These are phyloP conservation scores for Palaemon carinicauda DNA, from an alignment of 1,140 invertebrate species.

Conservation along the genomic window DNA sequence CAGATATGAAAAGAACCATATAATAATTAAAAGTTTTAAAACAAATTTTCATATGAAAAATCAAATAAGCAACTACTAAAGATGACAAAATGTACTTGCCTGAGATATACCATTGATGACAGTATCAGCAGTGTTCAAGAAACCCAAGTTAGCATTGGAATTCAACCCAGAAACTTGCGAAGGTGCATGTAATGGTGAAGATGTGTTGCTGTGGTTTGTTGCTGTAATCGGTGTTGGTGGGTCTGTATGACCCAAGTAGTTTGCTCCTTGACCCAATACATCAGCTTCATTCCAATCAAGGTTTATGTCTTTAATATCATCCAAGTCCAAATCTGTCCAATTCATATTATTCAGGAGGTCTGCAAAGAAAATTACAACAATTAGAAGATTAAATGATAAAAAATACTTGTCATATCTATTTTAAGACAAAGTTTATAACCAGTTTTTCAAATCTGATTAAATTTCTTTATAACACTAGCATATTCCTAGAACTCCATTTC, in stretches of 20 bases:
- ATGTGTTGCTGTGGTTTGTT: neutral
- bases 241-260: neutral
- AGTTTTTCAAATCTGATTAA: too few relatives aligned
- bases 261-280: neutral
- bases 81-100: too few relatives aligned
- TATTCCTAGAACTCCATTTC: neutral
- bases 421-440: too few relatives aligned
- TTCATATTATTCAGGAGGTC: slow-evolving; percentile 27
- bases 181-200: neutral
- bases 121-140: neutral
- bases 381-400: too few relatives aligned
- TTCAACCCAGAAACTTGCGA: neutral
- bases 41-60: too few relatives aligned
- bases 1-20: too few relatives aligned
- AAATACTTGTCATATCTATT: too few relatives aligned
- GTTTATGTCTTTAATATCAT: slow-evolving; percentile 1
- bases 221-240: neutral
- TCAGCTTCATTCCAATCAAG: slow-evolving; percentile 24
- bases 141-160: neutral
- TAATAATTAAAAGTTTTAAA: too few relatives aligned
- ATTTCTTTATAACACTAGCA: neutral
- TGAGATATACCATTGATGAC: too few relatives aligned
- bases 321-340: slow-evolving; percentile 27
- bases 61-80: too few relatives aligned
- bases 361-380: neutral